These are phyloP conservation scores for Glaucidium brasilianum DNA, from an alignment of 2,113 vertebrate genomes.

Conservation along the genomic window DNA sequence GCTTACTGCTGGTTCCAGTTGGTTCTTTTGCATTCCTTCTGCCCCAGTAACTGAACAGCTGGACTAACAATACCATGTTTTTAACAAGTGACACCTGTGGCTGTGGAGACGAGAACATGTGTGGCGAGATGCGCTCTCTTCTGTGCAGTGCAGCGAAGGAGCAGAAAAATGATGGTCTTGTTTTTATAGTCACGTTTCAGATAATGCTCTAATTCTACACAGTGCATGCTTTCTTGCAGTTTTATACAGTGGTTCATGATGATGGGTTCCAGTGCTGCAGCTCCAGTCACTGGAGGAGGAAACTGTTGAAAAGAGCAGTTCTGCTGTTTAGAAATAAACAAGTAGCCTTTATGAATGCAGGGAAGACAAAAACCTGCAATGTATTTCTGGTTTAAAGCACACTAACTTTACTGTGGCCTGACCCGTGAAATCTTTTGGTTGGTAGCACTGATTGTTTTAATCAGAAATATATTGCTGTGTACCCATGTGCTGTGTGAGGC, in stretches of 20 bases:
- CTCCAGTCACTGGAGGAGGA: conserved; percentile 33
- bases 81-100: not conserved
- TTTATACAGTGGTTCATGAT: not conserved
- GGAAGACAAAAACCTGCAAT: conserved; percentile 27
- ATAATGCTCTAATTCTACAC: not conserved
- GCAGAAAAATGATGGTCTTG: conserved; percentile 11
- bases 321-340: not conserved
- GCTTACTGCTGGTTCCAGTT: not conserved
- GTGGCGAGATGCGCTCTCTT: not conserved
- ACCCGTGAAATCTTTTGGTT: not conserved
- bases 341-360: not conserved
- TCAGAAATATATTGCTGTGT: not conserved
- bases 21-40: not conserved
- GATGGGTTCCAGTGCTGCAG: not conserved
- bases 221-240: conserved; percentile 22
- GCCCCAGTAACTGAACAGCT: not conserved
- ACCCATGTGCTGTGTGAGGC: not conserved
- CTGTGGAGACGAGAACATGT: not conserved
- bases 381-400: not conserved
- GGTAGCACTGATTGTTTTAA: not conserved
- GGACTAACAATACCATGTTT: not conserved
- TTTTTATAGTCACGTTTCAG: not conserved
- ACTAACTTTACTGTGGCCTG: not conserved
- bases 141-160: not conserved
- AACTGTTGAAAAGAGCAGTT: not conserved